Percentiles rank a stretch among this genome's conserved stretches.
These are phyloP conservation scores for Amazona guildingii DNA, from an alignment of 2,113 vertebrate species.

Conservation along the genomic window DNA sequence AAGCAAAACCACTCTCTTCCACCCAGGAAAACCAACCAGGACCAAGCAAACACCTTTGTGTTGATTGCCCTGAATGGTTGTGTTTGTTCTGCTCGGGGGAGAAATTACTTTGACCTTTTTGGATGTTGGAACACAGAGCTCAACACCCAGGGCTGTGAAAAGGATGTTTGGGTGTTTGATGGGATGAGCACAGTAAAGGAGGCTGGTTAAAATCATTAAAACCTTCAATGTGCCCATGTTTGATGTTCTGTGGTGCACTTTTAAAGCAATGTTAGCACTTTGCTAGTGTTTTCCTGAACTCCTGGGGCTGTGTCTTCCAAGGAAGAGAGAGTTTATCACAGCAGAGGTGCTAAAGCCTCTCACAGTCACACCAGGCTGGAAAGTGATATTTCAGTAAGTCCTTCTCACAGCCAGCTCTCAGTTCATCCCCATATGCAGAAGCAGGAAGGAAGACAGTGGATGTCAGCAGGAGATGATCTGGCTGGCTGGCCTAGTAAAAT, in stretches of 20 bases:
- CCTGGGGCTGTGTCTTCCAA: not conserved
- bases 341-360: not conserved
- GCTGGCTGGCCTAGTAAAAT: not conserved
- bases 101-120: not conserved
- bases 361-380: not conserved
- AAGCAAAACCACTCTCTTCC: not conserved
- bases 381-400: not conserved
- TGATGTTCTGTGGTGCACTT: too few species aligned
- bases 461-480: not conserved
- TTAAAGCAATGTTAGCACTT: not conserved
- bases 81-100: not conserved
- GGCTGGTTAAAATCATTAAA: not conserved
- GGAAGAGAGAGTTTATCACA: not conserved
- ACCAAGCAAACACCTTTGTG: not conserved
- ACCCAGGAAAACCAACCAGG: not conserved
- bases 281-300: not conserved
- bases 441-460: not conserved
- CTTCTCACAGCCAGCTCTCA: not conserved
- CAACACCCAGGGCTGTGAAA: too few species aligned
- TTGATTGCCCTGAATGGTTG: not conserved
- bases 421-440: not conserved
- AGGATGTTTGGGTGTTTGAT: not conserved
- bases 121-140: not conserved
- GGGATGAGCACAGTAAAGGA: not conserved
- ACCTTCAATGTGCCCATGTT: rapidly evolving